These are phyloP conservation scores for Heliopora coerulea DNA, from an alignment of 92 coral and sea anemone species.

Conservation along the genomic window DNA sequence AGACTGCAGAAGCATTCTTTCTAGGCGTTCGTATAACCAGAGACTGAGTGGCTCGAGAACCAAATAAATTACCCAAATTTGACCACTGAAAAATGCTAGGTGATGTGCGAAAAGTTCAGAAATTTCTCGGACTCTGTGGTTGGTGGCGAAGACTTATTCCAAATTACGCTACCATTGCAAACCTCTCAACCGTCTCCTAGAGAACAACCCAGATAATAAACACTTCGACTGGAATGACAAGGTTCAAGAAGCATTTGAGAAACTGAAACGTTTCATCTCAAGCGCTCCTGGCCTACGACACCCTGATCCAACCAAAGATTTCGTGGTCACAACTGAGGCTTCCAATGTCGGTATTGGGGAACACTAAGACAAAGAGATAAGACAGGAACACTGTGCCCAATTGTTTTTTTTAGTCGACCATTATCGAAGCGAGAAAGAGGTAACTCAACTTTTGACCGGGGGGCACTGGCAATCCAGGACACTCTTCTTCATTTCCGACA, in stretches of 20 bases:
- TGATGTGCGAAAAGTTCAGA: conserved; percentile 27
- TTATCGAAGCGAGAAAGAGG: conserved; percentile 40
- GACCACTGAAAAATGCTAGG: background rate
- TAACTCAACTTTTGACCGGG: conserved; percentile 44
- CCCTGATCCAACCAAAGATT: conserved; percentile 33
- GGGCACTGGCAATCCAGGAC: conserved; percentile 45
- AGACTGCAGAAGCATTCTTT: conserved; percentile 21
- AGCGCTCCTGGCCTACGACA: too few species aligned
- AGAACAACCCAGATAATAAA: too few species aligned
- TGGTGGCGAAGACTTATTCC: too few species aligned
- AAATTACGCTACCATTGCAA: conserved; percentile 32
- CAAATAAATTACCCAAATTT: too few species aligned
- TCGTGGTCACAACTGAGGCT: too few species aligned
- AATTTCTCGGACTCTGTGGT: too few species aligned
- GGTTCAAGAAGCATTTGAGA: too few species aligned
- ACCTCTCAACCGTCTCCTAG: too few species aligned
- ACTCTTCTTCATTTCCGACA: conserved; percentile 40
- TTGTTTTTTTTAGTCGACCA: background rate
- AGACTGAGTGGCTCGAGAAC: conserved; percentile 25
- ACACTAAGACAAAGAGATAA: conserved; percentile 41
- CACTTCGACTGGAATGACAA: too few species aligned
- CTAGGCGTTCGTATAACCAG: conserved; percentile 36
- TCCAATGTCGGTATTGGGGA: conserved; percentile 31
- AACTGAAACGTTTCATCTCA: too few species aligned
- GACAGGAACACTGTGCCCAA: conserved; percentile 27